phyloP scores from a whole-genome alignment of 2,797 vertebrate genomes.

The Vireo griseus region DNA sequence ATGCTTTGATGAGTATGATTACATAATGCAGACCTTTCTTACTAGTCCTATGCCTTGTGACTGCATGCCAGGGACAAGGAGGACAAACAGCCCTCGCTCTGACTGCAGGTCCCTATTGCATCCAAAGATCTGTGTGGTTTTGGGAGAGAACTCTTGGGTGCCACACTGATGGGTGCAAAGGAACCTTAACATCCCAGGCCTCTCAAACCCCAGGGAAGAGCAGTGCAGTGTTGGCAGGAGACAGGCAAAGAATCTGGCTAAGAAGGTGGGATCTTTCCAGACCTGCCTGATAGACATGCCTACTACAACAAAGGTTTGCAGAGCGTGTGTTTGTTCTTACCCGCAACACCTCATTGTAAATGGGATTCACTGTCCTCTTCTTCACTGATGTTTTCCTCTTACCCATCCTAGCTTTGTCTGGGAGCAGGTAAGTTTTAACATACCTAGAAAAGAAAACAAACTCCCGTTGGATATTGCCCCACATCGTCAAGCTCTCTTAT shows the following conservation, averaged over 20 bases:
- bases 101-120: not conserved
- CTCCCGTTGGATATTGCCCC: not conserved
- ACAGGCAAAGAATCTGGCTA: not conserved
- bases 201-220: not conserved
- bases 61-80: not conserved
- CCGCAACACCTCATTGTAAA: constrained; percentile 73
- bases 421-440: constrained; percentile 74
- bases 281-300: not conserved
- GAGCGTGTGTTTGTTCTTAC: constrained; percentile 4
- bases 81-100: not conserved
- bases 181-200: not conserved
- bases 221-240: fast-evolving
- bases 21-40: not conserved
- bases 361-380: constrained; percentile 69
- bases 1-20: not conserved
- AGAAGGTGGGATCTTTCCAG: not conserved
- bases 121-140: not conserved
- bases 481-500: not conserved
- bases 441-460: constrained; percentile 59
- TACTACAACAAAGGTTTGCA: not conserved
- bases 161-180: not conserved
- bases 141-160: not conserved
- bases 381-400: constrained; percentile 75
- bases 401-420: constrained; percentile 76
- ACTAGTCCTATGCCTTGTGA: not conserved